These are phyloP conservation scores for Tetrapedia diversipes DNA, from an alignment of 2,888 invertebrate species.

Conservation along the genomic window DNA sequence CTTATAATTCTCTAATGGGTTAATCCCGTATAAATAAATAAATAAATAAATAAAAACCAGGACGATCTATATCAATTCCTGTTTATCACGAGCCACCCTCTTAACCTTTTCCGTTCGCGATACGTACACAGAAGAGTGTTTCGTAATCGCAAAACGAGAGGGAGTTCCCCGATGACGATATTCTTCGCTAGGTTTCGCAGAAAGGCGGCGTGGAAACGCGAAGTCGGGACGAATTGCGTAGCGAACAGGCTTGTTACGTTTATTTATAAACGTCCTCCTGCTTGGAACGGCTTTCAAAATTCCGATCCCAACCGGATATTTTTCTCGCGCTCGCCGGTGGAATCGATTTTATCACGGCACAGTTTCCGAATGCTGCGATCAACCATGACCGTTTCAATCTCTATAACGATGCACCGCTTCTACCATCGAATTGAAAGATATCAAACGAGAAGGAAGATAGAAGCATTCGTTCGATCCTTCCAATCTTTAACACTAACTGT, in stretches of 20 bases:
- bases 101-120: too few species aligned
- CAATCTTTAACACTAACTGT: too few species aligned
- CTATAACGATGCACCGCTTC: too few species aligned
- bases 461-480: too few species aligned
- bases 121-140: background rate
- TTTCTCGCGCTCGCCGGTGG: background rate
- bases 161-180: background rate
- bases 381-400: too few species aligned
- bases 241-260: slow-evolving; percentile 20
- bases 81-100: background rate
- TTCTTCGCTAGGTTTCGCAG: background rate
- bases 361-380: background rate
- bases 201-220: background rate
- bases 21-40: too few species aligned
- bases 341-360: slow-evolving; percentile 14
- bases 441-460: too few species aligned
- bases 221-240: slow-evolving; percentile 4
- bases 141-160: background rate
- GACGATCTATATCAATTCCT: slow-evolving; percentile 14
- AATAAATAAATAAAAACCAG: too few species aligned
- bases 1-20: too few species aligned
- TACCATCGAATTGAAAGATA: too few species aligned
- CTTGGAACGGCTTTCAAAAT: slow-evolving; percentile 44
- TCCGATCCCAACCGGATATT: slow-evolving; percentile 19
- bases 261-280: slow-evolving; percentile 51